Evolutionary conservation across 2,797 vertebrate genomes (phyloP), one percentile per base, ranked within the genome.

Genomic region (Columba guinea): DNA sequence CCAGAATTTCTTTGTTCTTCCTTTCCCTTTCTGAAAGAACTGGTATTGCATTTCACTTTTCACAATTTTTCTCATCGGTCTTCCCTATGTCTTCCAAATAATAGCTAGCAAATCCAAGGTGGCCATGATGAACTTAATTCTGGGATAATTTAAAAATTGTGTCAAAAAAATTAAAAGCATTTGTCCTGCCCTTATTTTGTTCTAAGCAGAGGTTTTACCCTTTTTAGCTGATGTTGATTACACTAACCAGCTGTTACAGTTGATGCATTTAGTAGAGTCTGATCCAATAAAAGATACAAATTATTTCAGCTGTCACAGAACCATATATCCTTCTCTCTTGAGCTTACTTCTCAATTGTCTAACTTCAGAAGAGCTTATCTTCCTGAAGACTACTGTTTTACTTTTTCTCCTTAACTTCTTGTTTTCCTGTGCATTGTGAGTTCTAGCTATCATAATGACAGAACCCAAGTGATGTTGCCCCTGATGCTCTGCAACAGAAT

Each of bases 151-250:
- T 65, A 90, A 65, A 59, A 84, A 85, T 9, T 26, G 5, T 70
- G 51, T 64, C 5, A 67, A 80, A 77, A 77, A 77, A 59, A 48
- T 9, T 5, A 39, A 82, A 70, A 84, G 68, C 21, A 28, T 15
- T 21, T 56, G 32, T 71, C 28, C 51, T 81, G 34, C 37, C 55
- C 30, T 77, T 79, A 60, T 37, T 58, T 86, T 91, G 60, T 71
- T 59, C 64, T 53, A 71, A 37, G 53, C 0, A 0, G 74, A 88
- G 58, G 35, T 52, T 87, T 89, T 19, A 80, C 68, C 68, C 79
- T 64, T 87, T 80, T 27, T n/a, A 71, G 49, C 34, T 91, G 62
- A 14, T 93, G 58, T 65, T 91, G 94, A 86, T 95, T 94, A 85
- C 37, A 44, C 46, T 34, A 64, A 19, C 34, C 79, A 84, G 62